Conservation (phyloP, 2,113 vertebrate genomes). For the Mystacornis crossleyi region DNA sequence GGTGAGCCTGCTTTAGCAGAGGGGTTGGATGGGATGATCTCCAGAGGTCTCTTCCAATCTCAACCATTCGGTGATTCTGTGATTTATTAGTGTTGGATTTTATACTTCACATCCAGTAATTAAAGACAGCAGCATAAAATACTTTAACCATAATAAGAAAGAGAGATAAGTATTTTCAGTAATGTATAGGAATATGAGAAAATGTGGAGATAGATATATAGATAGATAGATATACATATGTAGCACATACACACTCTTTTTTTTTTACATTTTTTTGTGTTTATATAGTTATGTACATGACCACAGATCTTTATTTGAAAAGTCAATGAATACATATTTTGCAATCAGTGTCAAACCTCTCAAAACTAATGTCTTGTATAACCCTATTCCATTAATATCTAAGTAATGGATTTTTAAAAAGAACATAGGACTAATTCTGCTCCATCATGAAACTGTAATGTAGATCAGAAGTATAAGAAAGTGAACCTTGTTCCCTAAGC, state of each 20-base stretch:
- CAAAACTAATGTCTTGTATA: background rate
- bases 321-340: background rate
- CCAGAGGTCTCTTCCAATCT: background rate
- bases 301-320: background rate
- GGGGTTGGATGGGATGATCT: background rate
- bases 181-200: background rate
- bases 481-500: background rate
- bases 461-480: background rate
- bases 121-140: background rate
- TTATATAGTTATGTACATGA: background rate
- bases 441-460: background rate
- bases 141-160: background rate
- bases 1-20: background rate
- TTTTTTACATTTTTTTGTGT: background rate
- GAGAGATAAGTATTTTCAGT: background rate
- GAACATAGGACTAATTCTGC: background rate
- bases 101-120: background rate
- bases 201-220: background rate
- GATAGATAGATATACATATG: fast-evolving
- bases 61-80: background rate
- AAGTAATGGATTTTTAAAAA: background rate
- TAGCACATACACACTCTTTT: background rate
- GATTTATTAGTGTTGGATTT: background rate
- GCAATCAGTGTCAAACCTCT: background rate
- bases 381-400: background rate